phyloP scores from a whole-genome alignment of 2,888 invertebrate species.

The Trissolcus japonicus region DNA sequence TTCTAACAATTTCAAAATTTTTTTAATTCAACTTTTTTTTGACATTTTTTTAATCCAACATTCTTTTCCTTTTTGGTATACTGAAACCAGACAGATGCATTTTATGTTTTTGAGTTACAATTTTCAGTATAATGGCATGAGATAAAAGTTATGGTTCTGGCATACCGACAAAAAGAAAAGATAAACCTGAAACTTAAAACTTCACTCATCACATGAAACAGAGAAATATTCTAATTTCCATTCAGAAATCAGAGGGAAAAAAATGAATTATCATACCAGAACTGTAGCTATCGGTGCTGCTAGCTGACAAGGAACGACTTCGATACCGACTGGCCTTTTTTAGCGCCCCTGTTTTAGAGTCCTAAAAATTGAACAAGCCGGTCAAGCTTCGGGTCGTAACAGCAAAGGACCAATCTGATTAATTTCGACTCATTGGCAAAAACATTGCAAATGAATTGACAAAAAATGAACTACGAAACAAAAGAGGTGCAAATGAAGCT shows the following conservation, averaged over 20 bases:
- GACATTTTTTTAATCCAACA: no score
- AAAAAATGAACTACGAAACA: constrained; percentile 66
- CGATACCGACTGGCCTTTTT: constrained; percentile 92
- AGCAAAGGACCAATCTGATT: background rate
- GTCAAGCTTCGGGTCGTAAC: background rate
- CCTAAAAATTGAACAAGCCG: constrained; percentile 74
- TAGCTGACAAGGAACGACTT: constrained; percentile 93
- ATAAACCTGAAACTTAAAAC: no score
- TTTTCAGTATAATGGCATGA: no score
- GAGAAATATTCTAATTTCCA: background rate
- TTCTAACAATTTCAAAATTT: no score
- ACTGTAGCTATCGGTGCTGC: constrained; percentile 96
- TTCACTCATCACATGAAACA: no score
- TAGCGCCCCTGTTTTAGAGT: constrained; percentile 84
- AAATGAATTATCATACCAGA: constrained; percentile 80
- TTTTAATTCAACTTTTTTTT: no score
- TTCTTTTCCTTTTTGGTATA: no score
- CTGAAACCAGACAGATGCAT: no score
- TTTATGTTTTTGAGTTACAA: no score
- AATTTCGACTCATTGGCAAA: constrained; percentile 35
- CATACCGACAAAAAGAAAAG: no score
- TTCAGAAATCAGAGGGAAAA: background rate
- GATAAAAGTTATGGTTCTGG: no score
- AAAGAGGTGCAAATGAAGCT: constrained; percentile 71
- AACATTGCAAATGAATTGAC: constrained; percentile 65